phyloP scores from a whole-genome alignment of 2,113 vertebrate species.

The Larimichthys crocea region DNA sequence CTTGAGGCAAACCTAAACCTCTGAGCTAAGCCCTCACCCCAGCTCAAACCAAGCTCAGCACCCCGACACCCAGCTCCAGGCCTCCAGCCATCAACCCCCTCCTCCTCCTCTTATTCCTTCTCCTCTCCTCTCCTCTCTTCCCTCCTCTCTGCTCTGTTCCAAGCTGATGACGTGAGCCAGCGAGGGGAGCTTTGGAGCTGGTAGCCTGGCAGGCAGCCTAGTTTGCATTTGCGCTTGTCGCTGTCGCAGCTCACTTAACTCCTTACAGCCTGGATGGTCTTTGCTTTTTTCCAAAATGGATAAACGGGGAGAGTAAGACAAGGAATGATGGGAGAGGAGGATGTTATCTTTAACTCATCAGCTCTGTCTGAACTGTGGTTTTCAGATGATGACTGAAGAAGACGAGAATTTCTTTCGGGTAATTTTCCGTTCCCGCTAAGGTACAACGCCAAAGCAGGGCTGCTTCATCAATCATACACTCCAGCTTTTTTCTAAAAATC shows the following conservation, averaged over 20 bases:
- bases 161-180: constrained; percentile 86
- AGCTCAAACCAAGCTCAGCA: constrained; percentile 56
- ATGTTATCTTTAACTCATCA: constrained; percentile 13
- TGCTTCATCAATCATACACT: background rate
- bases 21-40: constrained; percentile 48
- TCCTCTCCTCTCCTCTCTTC: constrained; percentile 51
- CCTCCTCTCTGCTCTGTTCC: constrained; percentile 70
- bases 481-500: constrained; percentile 8
- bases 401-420: background rate
- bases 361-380: background rate
- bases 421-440: background rate
- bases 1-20: constrained; percentile 51
- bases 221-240: constrained; percentile 88
- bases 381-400: background rate
- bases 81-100: constrained; percentile 42
- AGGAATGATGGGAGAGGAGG: background rate
- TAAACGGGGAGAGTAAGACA: background rate
- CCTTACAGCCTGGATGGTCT: constrained; percentile 83
- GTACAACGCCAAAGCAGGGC: background rate
- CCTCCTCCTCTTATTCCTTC: constrained; percentile 23
- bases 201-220: constrained; percentile 90
- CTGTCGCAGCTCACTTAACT: constrained; percentile 89
- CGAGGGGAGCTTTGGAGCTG: constrained; percentile 84
- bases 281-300: constrained; percentile 64
- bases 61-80: constrained; percentile 61